phyloP scores from a whole-genome alignment of 2,888 invertebrate genomes.

The Eubasilissa splendida region DNA sequence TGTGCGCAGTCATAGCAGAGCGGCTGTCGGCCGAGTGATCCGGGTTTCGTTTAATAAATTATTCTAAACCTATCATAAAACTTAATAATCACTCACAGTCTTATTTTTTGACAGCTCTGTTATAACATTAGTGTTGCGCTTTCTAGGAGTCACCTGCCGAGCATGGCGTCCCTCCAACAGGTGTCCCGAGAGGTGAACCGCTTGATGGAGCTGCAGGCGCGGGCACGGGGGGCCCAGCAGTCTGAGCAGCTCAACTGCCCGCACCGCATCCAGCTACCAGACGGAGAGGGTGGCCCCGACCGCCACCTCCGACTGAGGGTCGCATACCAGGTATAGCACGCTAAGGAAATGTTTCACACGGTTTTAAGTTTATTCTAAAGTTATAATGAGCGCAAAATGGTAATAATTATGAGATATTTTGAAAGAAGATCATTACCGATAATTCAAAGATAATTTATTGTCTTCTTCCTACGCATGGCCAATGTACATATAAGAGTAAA shows the following conservation, averaged over 20 bases:
- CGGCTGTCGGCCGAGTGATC: too few species aligned
- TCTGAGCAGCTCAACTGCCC: conserved; percentile 73
- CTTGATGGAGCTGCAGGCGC: conserved; percentile 70
- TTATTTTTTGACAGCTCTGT: too few species aligned
- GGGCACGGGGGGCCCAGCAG: conserved; percentile 70
- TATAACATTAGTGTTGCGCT: neutral
- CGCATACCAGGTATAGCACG: conserved; percentile 72
- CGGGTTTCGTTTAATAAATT: too few species aligned
- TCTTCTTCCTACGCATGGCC: neutral
- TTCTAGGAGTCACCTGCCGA: conserved; percentile 49
- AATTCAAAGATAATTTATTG: neutral
- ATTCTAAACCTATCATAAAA: too few species aligned
- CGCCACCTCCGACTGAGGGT: conserved; percentile 76
- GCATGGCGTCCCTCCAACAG: conserved; percentile 24
- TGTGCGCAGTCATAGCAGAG: too few species aligned
- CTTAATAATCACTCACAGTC: too few species aligned
- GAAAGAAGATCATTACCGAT: too few species aligned
- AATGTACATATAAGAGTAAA: neutral
- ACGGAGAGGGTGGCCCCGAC: conserved; percentile 78
- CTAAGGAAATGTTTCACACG: neutral
- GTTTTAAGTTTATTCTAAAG: too few species aligned
- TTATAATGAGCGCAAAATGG: too few species aligned
- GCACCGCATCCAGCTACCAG: conserved; percentile 77
- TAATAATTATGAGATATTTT: too few species aligned
- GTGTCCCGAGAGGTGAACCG: conserved; percentile 40